Evolutionary conservation across 1,140 invertebrate species (phyloP).

Genomic region (Campoletis sonorensis): DNA sequence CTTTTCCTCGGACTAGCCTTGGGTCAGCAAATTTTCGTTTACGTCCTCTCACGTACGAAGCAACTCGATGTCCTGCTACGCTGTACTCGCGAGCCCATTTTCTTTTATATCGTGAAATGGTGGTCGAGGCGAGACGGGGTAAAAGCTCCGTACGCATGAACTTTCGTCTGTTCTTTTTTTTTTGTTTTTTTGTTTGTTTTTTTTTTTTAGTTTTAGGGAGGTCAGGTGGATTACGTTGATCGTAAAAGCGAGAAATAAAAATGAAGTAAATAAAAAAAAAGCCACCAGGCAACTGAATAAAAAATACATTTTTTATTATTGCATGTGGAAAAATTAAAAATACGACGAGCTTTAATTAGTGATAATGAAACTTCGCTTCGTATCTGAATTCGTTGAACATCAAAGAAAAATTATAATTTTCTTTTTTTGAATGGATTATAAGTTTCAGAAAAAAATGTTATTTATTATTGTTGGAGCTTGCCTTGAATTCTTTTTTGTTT

Average conservation of each 20-base stretch:
- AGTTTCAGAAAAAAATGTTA: too few species aligned
- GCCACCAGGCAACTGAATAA: neutral
- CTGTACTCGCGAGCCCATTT: neutral
- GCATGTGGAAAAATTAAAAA: neutral
- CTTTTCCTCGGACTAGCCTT: neutral
- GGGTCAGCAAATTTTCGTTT: conserved; percentile 24
- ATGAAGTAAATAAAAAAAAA: neutral
- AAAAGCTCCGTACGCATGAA: neutral
- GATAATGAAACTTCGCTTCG: too few species aligned
- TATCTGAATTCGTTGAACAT: too few species aligned
- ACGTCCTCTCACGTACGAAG: neutral
- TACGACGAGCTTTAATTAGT: too few species aligned
- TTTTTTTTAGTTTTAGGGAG: neutral
- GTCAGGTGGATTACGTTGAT: conserved; percentile 1
- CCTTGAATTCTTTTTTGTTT: too few species aligned
- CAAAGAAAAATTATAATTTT: too few species aligned
- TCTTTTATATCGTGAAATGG: conserved; percentile 18
- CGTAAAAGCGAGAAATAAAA: neutral
- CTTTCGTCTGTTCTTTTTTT: neutral
- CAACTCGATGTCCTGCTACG: neutral
- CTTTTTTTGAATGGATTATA: too few species aligned
- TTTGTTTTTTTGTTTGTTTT: too few species aligned
- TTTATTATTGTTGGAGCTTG: too few species aligned
- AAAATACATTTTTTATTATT: neutral
- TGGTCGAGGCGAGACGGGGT: neutral